These are phyloP conservation scores for Sebastolobus alascanus DNA, from an alignment of 2,797 vertebrate species.

Conservation along the genomic window DNA sequence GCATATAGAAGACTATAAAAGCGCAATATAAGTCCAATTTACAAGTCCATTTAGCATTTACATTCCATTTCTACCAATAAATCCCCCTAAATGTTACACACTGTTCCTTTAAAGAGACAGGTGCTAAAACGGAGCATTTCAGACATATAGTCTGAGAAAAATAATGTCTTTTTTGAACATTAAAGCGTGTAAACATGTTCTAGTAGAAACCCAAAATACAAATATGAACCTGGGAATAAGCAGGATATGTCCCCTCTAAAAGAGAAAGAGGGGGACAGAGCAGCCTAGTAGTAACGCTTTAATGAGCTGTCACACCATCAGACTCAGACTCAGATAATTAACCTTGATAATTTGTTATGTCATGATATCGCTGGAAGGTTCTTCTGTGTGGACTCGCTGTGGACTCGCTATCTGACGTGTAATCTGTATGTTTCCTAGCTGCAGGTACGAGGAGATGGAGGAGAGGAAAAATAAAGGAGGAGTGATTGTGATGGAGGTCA, in stretches of 20 bases:
- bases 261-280: not conserved
- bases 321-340: constrained; percentile 53
- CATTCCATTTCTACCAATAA: no score
- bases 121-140: no score
- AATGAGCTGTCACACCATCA: constrained; percentile 60
- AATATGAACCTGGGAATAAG: no score
- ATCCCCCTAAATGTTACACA: no score
- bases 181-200: no score
- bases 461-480: constrained; percentile 34
- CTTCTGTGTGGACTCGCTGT: not conserved
- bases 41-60: no score
- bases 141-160: no score
- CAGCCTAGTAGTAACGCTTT: constrained; percentile 41
- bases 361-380: constrained; percentile 30
- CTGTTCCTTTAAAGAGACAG: no score
- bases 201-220: no score
- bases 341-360: constrained; percentile 59
- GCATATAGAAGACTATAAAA: no score
- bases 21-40: no score
- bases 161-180: no score
- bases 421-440: constrained; percentile 19
- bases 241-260: not conserved
- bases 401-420: constrained; percentile 26
- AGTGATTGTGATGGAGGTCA: constrained; percentile 63
- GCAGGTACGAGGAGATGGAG: constrained; percentile 53